Conservation (phyloP, 92 coral and sea anemone species). For the Parazoanthus darwini region DNA sequence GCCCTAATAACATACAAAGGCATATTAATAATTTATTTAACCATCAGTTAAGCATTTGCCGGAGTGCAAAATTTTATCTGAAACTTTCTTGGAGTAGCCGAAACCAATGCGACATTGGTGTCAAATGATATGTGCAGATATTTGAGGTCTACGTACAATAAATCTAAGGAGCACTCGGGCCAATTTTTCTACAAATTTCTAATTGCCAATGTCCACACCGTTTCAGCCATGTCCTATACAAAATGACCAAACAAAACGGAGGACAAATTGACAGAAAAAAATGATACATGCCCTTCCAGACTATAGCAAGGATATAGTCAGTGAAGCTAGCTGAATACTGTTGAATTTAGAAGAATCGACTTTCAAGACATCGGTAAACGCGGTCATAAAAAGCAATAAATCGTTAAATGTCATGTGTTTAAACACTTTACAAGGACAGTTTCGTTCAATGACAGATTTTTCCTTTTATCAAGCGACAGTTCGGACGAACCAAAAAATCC, state of each 20-base stretch:
- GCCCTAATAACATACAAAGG: constrained; percentile 2
- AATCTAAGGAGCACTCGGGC: background rate
- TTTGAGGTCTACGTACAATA: background rate
- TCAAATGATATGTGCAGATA: background rate
- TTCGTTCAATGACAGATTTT: constrained; percentile 32
- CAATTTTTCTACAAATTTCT: background rate
- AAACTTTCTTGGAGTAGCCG: background rate
- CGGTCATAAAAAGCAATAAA: constrained; percentile 23
- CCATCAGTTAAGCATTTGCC: background rate
- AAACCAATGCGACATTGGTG: background rate
- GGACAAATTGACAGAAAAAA: background rate
- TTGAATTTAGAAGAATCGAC: background rate
- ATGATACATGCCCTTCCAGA: background rate
- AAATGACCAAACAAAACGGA: background rate
- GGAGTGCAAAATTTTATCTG: background rate
- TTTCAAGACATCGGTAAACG: constrained; percentile 22
- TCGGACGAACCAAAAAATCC: background rate
- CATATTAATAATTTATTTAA: constrained; percentile 12
- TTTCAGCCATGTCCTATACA: background rate
- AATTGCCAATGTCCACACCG: background rate
- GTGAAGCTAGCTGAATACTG: background rate
- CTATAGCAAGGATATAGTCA: background rate
- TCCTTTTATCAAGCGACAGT: constrained; percentile 1
- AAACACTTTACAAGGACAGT: constrained; percentile 32
- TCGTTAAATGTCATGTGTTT: constrained; percentile 32